phyloP scores from a whole-genome alignment of 53 echinoderm and acorn worm genomes.

The Hippasteria phrygiana region DNA sequence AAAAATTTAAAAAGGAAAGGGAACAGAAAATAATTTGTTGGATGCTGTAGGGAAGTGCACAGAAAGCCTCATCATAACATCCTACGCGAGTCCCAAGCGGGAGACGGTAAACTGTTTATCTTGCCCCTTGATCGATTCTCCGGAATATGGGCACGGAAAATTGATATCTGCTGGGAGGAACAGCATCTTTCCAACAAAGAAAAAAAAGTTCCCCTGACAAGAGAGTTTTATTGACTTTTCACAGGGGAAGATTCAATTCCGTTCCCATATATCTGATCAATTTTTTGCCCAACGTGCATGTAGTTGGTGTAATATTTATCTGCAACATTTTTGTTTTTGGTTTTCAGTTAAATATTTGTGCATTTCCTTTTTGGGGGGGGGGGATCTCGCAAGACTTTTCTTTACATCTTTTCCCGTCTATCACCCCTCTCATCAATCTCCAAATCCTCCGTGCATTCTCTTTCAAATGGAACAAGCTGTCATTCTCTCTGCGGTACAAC shows the following conservation, averaged over 20 bases:
- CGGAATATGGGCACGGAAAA: constrained; percentile 57
- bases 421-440: background rate
- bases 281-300: too few species aligned
- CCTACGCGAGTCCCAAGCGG: constrained; percentile 37
- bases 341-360: too few species aligned
- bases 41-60: constrained; percentile 41
- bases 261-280: background rate
- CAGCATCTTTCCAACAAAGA: background rate
- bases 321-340: background rate
- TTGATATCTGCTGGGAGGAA: constrained; percentile 36
- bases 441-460: constrained; percentile 7
- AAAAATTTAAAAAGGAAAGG: background rate
- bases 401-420: background rate
- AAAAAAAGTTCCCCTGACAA: background rate
- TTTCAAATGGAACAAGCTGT: background rate
- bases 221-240: constrained; percentile 13
- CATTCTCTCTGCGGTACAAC: constrained; percentile 11
- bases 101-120: constrained; percentile 55
- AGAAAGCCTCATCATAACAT: constrained; percentile 23
- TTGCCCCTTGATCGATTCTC: constrained; percentile 34
- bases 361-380: too few species aligned
- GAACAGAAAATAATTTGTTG: background rate
- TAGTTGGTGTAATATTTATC: too few species aligned
- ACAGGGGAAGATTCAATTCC: background rate
- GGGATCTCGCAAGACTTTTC: background rate